Base-by-base conservation (phyloP, 2,888 invertebrate species). In the Xanthorhoe spadicearia region DNA sequence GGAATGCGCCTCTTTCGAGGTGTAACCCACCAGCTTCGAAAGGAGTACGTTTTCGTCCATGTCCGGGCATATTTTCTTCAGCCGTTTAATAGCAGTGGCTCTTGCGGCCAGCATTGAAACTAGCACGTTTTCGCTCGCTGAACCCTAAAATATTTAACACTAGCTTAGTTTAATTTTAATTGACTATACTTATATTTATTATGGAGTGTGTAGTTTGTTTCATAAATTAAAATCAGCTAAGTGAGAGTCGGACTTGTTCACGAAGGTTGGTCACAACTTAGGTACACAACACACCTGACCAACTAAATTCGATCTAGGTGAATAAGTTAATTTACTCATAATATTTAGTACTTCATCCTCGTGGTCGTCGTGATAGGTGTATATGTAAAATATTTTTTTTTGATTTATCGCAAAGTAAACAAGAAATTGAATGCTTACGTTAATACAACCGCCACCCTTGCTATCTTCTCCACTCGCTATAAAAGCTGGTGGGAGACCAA, bases 91-190 rank as follows among this genome's bases (percentile, higher is more conserved):
- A 23, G 97, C 97, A 84, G 97, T 97, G 15, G 97, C 97, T 77
- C 99, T 94, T 0, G 99, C 99, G 0, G 98, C 98, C 72, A 99
- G 85, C 96, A 99, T 96, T 49, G 96, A 96, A 9, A 99, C 98
- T 68, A 99, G 93, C 60, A 99, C 95, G 84, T 98, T 98, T 87
- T 99, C 99, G 80, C 98, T 99, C 6, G 99, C 99, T 0, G 98
- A 98, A 7, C 98, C 97, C 98, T 99, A 85, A 0, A 71, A 51
- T 6, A 8, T 23, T n/a, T n/a, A n/a, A n/a, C n/a, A n/a, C n/a
- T n/a, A 23, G 23, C 23, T 23, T 23, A 23, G 23, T 23, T 23
- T 23, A 1, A 23, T 23, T 23, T 23, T 1, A 23, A 23, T 23
- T 23, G 1, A 3, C 23, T 23, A 23, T 23, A 23, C 4, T 23